phyloP scores from a whole-genome alignment of 2,888 invertebrate genomes.

The Physocephala rufipes region DNA sequence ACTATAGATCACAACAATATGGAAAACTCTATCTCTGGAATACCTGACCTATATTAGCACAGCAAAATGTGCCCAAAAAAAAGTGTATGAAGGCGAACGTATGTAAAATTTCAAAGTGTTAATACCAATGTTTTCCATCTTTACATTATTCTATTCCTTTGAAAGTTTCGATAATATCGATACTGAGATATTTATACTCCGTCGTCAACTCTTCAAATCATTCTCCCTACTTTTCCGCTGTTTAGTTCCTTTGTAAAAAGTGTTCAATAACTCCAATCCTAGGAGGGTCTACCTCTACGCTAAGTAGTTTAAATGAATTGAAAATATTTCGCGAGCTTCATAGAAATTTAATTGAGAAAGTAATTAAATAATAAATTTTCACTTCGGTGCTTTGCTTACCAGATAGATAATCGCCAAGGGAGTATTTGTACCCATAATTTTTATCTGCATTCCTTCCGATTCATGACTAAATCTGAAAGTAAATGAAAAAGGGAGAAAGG shows the following conservation, averaged over 20 bases:
- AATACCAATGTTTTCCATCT: too few relatives aligned
- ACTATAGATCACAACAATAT: too few relatives aligned
- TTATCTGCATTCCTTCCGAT: conserved; percentile 63
- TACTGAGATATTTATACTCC: conserved; percentile 18
- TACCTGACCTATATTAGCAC: too few relatives aligned
- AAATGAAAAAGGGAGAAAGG: conserved; percentile 39
- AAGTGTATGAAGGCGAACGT: too few relatives aligned
- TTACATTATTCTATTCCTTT: conserved; percentile 24
- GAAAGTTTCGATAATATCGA: conserved; percentile 16
- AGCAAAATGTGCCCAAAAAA: too few relatives aligned
- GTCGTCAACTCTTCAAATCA: background rate
- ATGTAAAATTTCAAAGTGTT: too few relatives aligned
- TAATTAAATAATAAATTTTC: background rate
- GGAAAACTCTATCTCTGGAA: too few relatives aligned
- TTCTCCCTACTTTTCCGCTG: background rate
- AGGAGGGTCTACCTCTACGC: conserved; percentile 20
- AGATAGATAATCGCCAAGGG: conserved; percentile 56
- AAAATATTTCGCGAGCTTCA: conserved; percentile 39
- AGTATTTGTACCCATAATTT: conserved; percentile 58
- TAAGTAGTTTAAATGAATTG: conserved; percentile 47
- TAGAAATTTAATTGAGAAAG: conserved; percentile 32
- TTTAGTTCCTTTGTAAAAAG: too few relatives aligned
- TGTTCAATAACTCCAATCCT: too few relatives aligned
- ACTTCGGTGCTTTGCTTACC: conserved; percentile 52
- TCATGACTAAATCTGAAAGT: conserved; percentile 58